A percentile compares a stretch with the other conserved stretches of the same genome.
These are phyloP conservation scores for Cerceris rybyensis DNA, from an alignment of 2,888 invertebrate species.

Conservation along the genomic window DNA sequence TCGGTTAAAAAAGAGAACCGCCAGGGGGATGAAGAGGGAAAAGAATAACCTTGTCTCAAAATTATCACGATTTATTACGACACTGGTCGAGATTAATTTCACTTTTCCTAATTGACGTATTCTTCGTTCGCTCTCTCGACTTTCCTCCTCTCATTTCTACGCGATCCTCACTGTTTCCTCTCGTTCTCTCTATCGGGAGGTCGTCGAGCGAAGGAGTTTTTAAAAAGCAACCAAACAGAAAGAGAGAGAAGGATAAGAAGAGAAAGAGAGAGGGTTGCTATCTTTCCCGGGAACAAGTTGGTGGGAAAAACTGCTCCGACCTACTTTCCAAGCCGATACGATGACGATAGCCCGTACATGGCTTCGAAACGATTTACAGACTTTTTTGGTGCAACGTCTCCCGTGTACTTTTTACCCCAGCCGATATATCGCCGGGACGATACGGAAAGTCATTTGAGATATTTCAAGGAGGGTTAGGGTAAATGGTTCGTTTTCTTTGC, in stretches of 20 bases:
- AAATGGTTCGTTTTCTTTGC: not conserved
- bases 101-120: no score
- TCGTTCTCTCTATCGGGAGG: not conserved
- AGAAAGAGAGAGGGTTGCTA: slow-evolving; percentile 16
- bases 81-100: no score
- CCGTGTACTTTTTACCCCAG: slow-evolving; percentile 1
- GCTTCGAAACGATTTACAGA: slow-evolving; percentile 45
- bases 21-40: no score
- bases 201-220: not conserved
- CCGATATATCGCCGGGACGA: not conserved
- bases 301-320: slow-evolving; percentile 43
- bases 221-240: not conserved
- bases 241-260: not conserved
- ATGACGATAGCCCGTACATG: slow-evolving; percentile 37
- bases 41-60: no score
- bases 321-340: slow-evolving; percentile 39
- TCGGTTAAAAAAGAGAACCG: not conserved
- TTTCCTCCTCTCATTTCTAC: not conserved
- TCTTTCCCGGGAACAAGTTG: slow-evolving; percentile 45
- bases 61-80: no score
- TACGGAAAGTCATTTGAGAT: not conserved
- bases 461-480: not conserved
- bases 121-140: not conserved
- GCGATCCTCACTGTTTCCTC: not conserved
- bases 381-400: slow-evolving; percentile 25